These are phyloP conservation scores for Trichacis sp. DNA, from an alignment of 2,888 invertebrate genomes.

Conservation along the genomic window DNA sequence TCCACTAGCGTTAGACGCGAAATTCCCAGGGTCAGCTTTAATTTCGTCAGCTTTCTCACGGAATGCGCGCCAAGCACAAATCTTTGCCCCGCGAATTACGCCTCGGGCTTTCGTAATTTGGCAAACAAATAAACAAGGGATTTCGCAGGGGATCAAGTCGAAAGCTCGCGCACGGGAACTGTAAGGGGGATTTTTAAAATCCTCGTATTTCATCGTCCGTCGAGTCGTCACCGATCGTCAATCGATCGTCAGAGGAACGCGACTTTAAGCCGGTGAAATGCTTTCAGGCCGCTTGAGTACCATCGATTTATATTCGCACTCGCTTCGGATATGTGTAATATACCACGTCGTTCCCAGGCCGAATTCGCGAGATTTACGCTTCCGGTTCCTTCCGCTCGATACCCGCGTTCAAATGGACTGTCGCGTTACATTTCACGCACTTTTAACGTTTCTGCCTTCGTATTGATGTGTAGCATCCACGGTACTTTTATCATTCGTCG, in stretches of 20 bases:
- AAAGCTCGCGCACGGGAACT: constrained; percentile 15
- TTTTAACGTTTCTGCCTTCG: neutral
- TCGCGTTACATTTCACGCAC: neutral
- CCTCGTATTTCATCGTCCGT: constrained; percentile 24
- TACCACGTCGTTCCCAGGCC: constrained; percentile 17
- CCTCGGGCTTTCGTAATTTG: constrained; percentile 24
- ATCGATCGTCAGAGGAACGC: constrained; percentile 2
- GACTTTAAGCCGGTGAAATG: constrained; percentile 11
- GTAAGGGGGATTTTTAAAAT: constrained; percentile 20
- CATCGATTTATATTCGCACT: constrained; percentile 33
- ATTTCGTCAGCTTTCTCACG: too few relatives aligned
- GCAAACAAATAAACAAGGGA: constrained; percentile 31
- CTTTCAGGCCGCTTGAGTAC: constrained; percentile 7
- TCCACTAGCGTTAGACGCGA: too few relatives aligned
- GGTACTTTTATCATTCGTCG: too few relatives aligned
- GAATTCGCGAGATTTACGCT: constrained; percentile 26
- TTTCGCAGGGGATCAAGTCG: constrained; percentile 12
- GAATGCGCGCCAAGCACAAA: constrained; percentile 10
- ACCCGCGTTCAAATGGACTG: neutral
- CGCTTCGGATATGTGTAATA: constrained; percentile 2
- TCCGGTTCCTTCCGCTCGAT: constrained; percentile 27
- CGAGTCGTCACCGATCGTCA: constrained; percentile 14
- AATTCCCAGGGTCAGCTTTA: too few relatives aligned
- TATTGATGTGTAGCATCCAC: too few relatives aligned
- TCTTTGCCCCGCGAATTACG: constrained; percentile 18